Conservation (phyloP, 2,797 vertebrate species). For the Margarornis squamiger region DNA sequence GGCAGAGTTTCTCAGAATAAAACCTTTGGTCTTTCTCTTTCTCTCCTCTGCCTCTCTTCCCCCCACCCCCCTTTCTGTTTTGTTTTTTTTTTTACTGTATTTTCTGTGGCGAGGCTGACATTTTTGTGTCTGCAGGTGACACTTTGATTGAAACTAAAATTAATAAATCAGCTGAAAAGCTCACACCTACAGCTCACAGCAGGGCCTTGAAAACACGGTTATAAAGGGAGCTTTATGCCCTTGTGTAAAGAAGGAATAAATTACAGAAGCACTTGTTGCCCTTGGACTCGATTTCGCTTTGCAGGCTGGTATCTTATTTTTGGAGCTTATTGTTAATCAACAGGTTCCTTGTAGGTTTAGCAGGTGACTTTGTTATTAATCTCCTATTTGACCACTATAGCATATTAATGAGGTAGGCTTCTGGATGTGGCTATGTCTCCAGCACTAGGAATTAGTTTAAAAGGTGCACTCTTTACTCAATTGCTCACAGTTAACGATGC, state of each 20-base stretch:
- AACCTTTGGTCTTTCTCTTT: slow-evolving; percentile 56
- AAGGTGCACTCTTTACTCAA: slow-evolving; percentile 78
- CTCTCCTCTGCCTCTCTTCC: neutral
- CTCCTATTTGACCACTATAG: slow-evolving; percentile 79
- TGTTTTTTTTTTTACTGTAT: slow-evolving; percentile 52
- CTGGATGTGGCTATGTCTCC: slow-evolving; percentile 69
- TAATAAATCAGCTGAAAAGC: slow-evolving; percentile 86
- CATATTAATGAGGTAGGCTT: slow-evolving; percentile 79
- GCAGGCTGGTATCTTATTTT: slow-evolving; percentile 83
- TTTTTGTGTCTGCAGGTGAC: slow-evolving; percentile 87
- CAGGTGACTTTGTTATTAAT: slow-evolving; percentile 86
- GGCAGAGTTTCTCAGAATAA: slow-evolving; percentile 73
- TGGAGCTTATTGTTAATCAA: slow-evolving; percentile 83
- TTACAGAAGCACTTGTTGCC: slow-evolving; percentile 86
- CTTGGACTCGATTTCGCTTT: slow-evolving; percentile 81
- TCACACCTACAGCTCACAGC: slow-evolving; percentile 86
- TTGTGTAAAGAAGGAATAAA: slow-evolving; percentile 84
- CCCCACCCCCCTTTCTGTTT: neutral
- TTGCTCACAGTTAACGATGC: slow-evolving; percentile 73
- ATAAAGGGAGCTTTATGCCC: slow-evolving; percentile 84
- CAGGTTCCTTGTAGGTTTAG: slow-evolving; percentile 82
- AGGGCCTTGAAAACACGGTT: slow-evolving; percentile 81
- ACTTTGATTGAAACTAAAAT: slow-evolving; percentile 87
- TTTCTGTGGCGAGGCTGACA: slow-evolving; percentile 77
- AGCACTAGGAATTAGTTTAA: slow-evolving; percentile 74